Base-by-base conservation (phyloP, 1,140 invertebrate species). In the Drosophila sp. region DNA sequence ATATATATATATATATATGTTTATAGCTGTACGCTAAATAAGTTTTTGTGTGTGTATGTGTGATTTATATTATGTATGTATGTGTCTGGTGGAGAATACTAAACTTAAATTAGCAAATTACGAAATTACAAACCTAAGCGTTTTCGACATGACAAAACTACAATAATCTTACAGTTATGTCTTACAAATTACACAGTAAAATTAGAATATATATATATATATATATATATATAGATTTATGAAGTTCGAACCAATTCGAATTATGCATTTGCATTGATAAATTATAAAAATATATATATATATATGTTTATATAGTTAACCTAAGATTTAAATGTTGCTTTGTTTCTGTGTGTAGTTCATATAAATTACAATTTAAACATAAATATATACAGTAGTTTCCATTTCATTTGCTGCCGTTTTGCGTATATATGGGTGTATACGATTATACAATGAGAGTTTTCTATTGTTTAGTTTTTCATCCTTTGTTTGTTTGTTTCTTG, bases 201-300 rank as follows among this genome's bases (percentile, higher is more conserved):
- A 70, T 17, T 50, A 50, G 44, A 50, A 50, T 66, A 74, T 77
- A 73, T 70, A 66, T 63, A 40, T 58, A 41, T 65, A 61, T 76
- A 47, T 70, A 70, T 61, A 47, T 73, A 57, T 76, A 71, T 71
- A 60, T 74, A 69, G 73, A 58, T 70, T 66, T 41, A 72, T 89
- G 50, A 69, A 65, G 60, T 79, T 90, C 68, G 67, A 81, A 85
- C 66, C 78, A 85, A 85, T 64, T 64, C 57, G 41, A 77, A 64
- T 73, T 57, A 66, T 75, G 70, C 74, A 78, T 57, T 64, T 66
- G 55, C 70, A 55, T 60, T 62, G 78, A 72, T 76, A 86, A 86
- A 82, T 87, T 85, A 85, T 79, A 85, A 87, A 85, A 85, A 85
- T 86, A 86, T 82, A 79, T 70, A 82, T 75, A 72, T 60, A 63